Conservation (phyloP, 2,797 vertebrate genomes). For the Smutsia temminckii region DNA sequence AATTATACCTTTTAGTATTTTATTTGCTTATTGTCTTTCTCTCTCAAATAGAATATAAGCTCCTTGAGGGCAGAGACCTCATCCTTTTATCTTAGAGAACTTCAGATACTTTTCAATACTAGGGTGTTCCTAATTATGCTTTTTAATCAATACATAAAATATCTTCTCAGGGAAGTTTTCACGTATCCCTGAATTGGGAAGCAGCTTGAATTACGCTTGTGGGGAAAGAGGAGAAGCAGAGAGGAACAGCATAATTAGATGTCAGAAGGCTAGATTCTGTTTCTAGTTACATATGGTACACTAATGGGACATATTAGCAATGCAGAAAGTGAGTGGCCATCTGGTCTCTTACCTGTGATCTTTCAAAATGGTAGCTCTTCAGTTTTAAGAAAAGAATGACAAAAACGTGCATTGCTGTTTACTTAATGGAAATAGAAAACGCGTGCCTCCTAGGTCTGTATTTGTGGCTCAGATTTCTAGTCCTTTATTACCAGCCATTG, state of each 20-base stretch:
- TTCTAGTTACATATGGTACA: background rate
- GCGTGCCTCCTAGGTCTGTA: background rate
- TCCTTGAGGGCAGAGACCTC: background rate
- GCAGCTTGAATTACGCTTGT: background rate
- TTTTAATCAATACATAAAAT: background rate
- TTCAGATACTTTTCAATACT: background rate
- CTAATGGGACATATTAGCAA: background rate
- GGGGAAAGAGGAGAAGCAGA: background rate
- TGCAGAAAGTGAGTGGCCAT: background rate
- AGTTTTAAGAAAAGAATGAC: background rate
- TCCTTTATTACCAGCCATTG: background rate
- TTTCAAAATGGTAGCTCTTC: background rate
- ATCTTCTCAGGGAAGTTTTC: background rate
- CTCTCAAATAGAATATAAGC: background rate
- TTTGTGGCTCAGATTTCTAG: background rate
- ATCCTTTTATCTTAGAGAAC: background rate
- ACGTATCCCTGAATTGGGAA: background rate
- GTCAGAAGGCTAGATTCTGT: background rate
- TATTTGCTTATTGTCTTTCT: background rate
- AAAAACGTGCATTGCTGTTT: background rate
- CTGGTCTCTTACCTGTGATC: background rate
- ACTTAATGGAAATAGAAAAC: slow-evolving; percentile 7
- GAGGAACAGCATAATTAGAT: background rate
- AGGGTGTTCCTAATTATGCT: background rate
- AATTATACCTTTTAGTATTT: background rate